Base-by-base conservation (phyloP, 2,888 invertebrate genomes). In the Nycteola revayana region DNA sequence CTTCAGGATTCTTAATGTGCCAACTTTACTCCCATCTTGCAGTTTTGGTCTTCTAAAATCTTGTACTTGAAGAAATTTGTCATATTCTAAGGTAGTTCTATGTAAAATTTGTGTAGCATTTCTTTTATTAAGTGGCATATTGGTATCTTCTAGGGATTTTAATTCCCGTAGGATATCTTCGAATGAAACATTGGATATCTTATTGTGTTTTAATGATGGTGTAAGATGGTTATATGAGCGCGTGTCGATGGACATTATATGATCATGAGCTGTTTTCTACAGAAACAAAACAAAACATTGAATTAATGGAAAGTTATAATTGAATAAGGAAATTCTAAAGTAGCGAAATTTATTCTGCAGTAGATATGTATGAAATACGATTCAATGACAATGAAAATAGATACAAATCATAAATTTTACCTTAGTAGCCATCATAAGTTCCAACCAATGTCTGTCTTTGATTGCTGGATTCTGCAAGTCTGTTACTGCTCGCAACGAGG, bases 401-500 rank as follows among this genome's bases (percentile, higher is more conserved):
- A n/a, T n/a, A n/a, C n/a, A n/a, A n/a, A n/a, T n/a, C n/a, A 18
- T 20, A 1, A 25, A 7, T 1, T 23, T 38, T 52, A 95, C 95
- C 89, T 96, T 94, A 0, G 98, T 98, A 6, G 96, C 96, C 71
- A 93, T 92, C 96, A 98, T 98, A 9, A 98, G 87, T 71, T 98
- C 96, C 33, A 93, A 90, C 98, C 98, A 98, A 83, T 98, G 98
- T 27, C 98, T 91, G 42, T 97, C 96, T 46, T 96, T 92, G 53
- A 98, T 97, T 0, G 98, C 95, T 0, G 97, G 96, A 82, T 98
- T 98, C 78, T 98, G 98, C 5, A 98, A 86, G 69, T 98, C 98
- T 2, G 96, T 95, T 1, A 98, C 95, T 0, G 98, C 97, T 72
- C 96, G 90, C 47, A 98, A 79, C 0, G 98, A 97, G 0, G 98